These are phyloP conservation scores for Sebastes miniatus DNA, from an alignment of 2,797 vertebrate genomes.

Conservation along the genomic window DNA sequence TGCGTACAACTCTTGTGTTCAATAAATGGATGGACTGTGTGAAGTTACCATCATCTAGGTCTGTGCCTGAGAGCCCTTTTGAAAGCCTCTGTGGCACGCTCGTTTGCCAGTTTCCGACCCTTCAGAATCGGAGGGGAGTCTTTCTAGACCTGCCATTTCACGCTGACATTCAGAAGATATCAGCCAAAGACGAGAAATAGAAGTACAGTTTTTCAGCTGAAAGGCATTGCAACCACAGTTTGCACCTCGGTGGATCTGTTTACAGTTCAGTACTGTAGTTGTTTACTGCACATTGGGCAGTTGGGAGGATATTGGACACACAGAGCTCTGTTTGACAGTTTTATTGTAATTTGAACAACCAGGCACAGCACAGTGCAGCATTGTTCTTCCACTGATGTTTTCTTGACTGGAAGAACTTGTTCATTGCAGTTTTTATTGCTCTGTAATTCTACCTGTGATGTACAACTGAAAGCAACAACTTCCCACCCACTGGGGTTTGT, in stretches of 20 bases:
- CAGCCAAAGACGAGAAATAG: background rate
- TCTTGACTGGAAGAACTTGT: background rate
- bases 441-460: background rate
- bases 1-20: background rate
- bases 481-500: background rate
- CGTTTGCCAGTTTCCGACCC: background rate
- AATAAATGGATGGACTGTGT: background rate
- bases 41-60: background rate
- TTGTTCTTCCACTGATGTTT: background rate
- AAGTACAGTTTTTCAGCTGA: background rate
- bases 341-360: constrained; percentile 7
- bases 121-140: background rate
- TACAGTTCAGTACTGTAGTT: background rate
- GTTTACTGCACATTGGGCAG: background rate
- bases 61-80: background rate
- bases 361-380: background rate
- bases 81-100: background rate
- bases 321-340: background rate
- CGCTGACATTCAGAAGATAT: background rate
- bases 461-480: background rate
- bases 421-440: background rate
- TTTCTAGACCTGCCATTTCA: background rate
- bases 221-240: background rate
- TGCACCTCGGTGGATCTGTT: background rate
- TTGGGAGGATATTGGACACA: background rate